Evolutionary conservation across 2,113 vertebrate genomes (phyloP), one percentile per base, ranked within the genome.

Genomic region (Microtus richardsoni): DNA sequence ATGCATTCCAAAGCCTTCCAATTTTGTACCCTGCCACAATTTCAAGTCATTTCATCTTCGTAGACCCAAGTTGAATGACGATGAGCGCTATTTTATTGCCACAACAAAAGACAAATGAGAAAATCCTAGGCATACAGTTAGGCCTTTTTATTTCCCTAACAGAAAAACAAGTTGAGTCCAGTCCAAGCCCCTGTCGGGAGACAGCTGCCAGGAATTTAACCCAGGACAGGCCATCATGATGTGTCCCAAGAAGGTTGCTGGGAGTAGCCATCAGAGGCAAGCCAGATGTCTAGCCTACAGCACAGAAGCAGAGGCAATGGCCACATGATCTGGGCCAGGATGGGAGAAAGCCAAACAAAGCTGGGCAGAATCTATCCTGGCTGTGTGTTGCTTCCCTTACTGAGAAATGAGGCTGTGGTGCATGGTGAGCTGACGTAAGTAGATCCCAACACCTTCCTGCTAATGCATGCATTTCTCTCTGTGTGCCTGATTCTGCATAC

Each of bases 21-120:
- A 22, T 75, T 80, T 60, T 41, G n/a, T 0, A 58, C 60, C 49
- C 58, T 71, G 66, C 39, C 44, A 82, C 3, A 93, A 41, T 87
- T 66, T 47, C 79, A 83, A 41, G 88, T 86, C 44, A 58, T 44
- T 68, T 91, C 47, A 49, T 73, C 62, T 86, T 83, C 74, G 79
- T 44, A 91, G 49, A 82, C 22, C 14, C 58, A 54, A 11, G 33
- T 47, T 73, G 77, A 93, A 93, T 49, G 39, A 22, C 49, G 62
- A 71, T 6, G 19, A 92, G 33, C 60, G 47, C 5, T 39, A 12
- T 28, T 30, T 82, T 58, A n/a, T 64, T 66, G 66, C 39, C 84
- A 78, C 36, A 89, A 44, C 26, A 71, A 88, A 58, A 88, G n/a
- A 79, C 33, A 91, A 62, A 66, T 77, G 68, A 95, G n/a, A 91